phyloP scores from a whole-genome alignment of 1,140 invertebrate species.

The Drosophila melanica region DNA sequence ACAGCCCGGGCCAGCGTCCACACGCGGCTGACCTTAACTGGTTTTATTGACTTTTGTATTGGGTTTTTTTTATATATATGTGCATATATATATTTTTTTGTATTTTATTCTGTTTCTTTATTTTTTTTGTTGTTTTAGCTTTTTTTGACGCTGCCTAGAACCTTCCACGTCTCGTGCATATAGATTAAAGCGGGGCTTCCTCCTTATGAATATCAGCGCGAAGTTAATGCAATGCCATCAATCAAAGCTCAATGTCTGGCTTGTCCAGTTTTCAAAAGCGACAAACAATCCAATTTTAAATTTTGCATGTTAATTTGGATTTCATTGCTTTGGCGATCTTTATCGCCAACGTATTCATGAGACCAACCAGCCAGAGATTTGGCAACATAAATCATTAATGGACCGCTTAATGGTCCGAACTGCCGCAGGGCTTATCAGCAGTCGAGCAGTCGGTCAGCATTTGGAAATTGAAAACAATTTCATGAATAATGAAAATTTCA shows the following conservation, averaged over 20 bases:
- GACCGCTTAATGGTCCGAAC: slow-evolving; percentile 32
- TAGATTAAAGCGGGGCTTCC: slow-evolving; percentile 26
- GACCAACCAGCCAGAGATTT: slow-evolving; percentile 44
- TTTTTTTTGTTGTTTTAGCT: slow-evolving; percentile 29
- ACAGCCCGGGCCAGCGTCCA: slow-evolving; percentile 14
- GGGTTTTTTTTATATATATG: slow-evolving; percentile 22
- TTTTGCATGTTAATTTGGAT: slow-evolving; percentile 69
- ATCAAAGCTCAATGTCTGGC: slow-evolving; percentile 43
- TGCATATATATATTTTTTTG: not conserved
- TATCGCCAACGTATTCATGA: slow-evolving; percentile 61
- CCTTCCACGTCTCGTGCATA: slow-evolving; percentile 70
- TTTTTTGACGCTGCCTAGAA: slow-evolving; percentile 54
- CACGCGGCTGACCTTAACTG: slow-evolving; percentile 70
- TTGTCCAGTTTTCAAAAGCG: slow-evolving; percentile 9
- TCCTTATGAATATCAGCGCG: slow-evolving; percentile 40
- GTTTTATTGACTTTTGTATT: slow-evolving; percentile 76
- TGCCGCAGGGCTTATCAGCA: slow-evolving; percentile 57
- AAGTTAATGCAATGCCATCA: slow-evolving; percentile 51
- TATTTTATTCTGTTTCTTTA: slow-evolving; percentile 26
- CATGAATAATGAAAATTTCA: slow-evolving; percentile 64
- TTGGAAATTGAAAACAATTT: slow-evolving; percentile 57
- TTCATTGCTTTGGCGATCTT: slow-evolving; percentile 50
- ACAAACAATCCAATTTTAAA: slow-evolving; percentile 38
- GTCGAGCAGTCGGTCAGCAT: slow-evolving; percentile 13
- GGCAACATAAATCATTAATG: slow-evolving; percentile 76